A percentile compares a stretch with the other conserved stretches of the same genome.
Evolutionary conservation across 2,113 vertebrate genomes (phyloP).

Genomic region (Cottus gobio): DNA sequence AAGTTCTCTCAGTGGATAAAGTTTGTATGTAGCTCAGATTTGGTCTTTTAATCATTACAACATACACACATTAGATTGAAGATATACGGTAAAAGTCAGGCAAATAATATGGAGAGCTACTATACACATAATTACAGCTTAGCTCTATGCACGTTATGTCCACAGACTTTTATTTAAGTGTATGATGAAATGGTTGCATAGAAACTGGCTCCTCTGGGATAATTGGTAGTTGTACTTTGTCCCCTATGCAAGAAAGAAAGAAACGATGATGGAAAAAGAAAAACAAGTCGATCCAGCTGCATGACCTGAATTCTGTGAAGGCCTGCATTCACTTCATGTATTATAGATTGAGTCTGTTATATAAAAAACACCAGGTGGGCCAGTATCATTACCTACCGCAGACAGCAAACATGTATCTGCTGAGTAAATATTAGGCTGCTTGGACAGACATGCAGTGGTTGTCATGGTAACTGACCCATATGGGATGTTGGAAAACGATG

Average conservation of each 20-base stretch:
- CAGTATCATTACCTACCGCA: constrained; percentile 51
- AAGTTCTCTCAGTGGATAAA: background rate
- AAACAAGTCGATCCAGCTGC: background rate
- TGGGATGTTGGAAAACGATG: constrained; percentile 59
- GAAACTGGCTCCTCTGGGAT: constrained; percentile 15
- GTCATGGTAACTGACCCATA: constrained; percentile 69
- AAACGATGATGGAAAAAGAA: background rate
- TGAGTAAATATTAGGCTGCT: constrained; percentile 71
- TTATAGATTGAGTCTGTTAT: constrained; percentile 58
- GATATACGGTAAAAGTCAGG: background rate
- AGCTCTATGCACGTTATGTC: background rate
- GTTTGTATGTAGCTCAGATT: background rate
- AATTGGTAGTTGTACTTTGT: constrained; percentile 8
- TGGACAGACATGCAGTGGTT: constrained; percentile 59
- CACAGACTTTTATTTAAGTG: background rate
- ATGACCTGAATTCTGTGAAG: constrained; percentile 18
- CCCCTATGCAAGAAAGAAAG: background rate
- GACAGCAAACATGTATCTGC: constrained; percentile 69
- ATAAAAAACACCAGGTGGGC: constrained; percentile 59
- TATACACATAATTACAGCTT: background rate
- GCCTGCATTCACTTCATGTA: constrained; percentile 42
- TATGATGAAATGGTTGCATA: constrained; percentile 16
- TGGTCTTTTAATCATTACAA: background rate
- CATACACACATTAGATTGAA: background rate
- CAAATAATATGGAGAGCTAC: background rate